Base-by-base conservation (phyloP, 2,797 vertebrate genomes). In the Cheracebus regulus region DNA sequence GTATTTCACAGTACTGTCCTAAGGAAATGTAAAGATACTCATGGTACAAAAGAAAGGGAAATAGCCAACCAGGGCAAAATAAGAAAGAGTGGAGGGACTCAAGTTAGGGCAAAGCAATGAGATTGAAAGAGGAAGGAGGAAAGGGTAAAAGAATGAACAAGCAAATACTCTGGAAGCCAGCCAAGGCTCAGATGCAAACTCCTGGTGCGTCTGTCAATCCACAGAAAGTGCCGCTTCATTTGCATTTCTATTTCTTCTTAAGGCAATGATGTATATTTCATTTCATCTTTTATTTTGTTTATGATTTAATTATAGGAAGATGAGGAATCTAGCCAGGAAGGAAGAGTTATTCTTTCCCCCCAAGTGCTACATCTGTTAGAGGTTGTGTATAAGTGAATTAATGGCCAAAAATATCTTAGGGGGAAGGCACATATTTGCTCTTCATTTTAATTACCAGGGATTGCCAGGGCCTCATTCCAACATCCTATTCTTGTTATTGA, bases 301-400 rank as follows among this genome's bases (percentile, higher is more conserved):
- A n/a, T 96, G 89, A 44, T 67, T 97, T 91, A 93, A 83, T 81
- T 93, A 89, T 78, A 81, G 93, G 85, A 75, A 44, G 20, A 92
- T 19, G 75, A 57, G 58, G 39, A 95, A 89, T 50, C 79, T 44
- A 88, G 70, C 70, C 91, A 87, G 39, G 61, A 88, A 90, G 72
- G 76, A 93, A 91, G 52, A 95, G 70, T 83, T 86, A 30, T 88
- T 87, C 61, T 93, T 26, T 17, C 48, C 70, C 44, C 50, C n/a
- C 67, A 81, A 94, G 82, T 39, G n/a, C 83, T 96, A 58, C 88
- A 96, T 97, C 95, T 97, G 93, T 94, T 94, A 84, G 67, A 67
- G n/a, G 33, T 88, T 95, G 79, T 20, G 52, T 86, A 3, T 52
- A 88, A 97, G 72, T 83, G 86, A 90, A 97, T 96, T 96, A 91